Evolutionary conservation across 2,888 invertebrate genomes (phyloP), one percentile per base, ranked within the genome.

Genomic region (Coelinius sp.): DNA sequence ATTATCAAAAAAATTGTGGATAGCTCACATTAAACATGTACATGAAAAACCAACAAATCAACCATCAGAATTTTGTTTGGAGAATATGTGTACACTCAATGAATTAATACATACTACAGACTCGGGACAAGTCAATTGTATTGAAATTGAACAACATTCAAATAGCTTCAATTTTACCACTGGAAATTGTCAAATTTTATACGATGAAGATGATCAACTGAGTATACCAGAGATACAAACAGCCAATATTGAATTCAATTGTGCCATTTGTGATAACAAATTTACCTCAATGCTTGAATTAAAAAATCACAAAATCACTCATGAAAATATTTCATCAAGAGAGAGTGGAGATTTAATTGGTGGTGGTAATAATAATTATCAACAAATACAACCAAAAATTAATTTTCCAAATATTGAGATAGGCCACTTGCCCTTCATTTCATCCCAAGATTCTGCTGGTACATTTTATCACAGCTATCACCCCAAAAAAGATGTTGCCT

Each of bases 11-110:
- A 44, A 12, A n/a, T 62, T 73, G 5, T 72, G 80, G 66, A 27
- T 73, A 14, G 78, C 76, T 4, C 82, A 82, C 20, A 70, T 76
- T 0, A 78, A 78, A 67, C 82, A 82, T 14, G 74, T 76, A 14
- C 82, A 81, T 7, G 31, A 46, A 5, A 46, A 63, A 14, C 10
- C 24, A 24, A 12, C 22, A 20, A 22, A 64, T 64, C n/a, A 63
- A 52, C 65, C 71, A 6, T 66, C 73, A 0, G 75, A 75, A 27
- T 70, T 74, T 52, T 75, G 62, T 53, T 27, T 75, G 10, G 75
- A 75, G 46, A 66, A 31, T 2, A 67, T 71, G 8, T 59, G 22
- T 12, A 35, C 31, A 10, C 17, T 59, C 12, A 38, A 35, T 35
- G 20, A 59, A 35, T 20, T 59, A 3, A 35, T 35, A 6, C 8